phyloP scores from a whole-genome alignment of 1,140 invertebrate genomes.

The Copidosoma floridanum region DNA sequence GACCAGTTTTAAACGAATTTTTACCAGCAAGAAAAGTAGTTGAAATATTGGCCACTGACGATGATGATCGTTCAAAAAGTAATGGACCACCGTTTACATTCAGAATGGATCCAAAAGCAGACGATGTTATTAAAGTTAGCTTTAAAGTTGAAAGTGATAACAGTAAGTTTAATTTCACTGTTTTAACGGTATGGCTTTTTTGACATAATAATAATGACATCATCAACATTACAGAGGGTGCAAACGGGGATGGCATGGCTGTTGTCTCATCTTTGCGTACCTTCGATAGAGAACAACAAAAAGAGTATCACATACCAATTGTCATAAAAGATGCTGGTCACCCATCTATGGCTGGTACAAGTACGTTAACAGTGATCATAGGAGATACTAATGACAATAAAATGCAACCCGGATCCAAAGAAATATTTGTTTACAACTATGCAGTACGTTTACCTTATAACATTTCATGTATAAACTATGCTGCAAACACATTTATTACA shows the following conservation, averaged over 20 bases:
- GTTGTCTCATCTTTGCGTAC: constrained; percentile 85
- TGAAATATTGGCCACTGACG: constrained; percentile 92
- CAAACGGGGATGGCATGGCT: constrained; percentile 93
- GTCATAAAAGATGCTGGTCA: constrained; percentile 89
- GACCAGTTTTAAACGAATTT: constrained; percentile 89
- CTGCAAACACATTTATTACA: not conserved
- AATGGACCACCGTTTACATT: constrained; percentile 96
- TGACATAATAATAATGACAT: constrained; percentile 7
- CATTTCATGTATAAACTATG: constrained; percentile 11
- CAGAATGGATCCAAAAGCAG: constrained; percentile 85
- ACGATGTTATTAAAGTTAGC: constrained; percentile 86
- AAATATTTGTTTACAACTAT: constrained; percentile 96
- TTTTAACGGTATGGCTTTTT: too few species aligned
- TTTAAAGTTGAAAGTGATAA: constrained; percentile 95
- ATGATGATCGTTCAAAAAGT: constrained; percentile 89
- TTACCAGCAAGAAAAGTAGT: constrained; percentile 85
- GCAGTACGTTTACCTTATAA: constrained; percentile 55
- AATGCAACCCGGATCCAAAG: constrained; percentile 94
- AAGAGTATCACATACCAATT: constrained; percentile 92
- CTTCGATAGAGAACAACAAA: constrained; percentile 93
- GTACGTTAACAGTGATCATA: constrained; percentile 91
- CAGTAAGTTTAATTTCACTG: constrained; percentile 62
- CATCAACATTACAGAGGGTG: constrained; percentile 68
- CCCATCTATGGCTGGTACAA: constrained; percentile 90
- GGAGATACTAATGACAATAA: constrained; percentile 96